Base-by-base conservation (phyloP, 1,140 invertebrate species). In the Yoshiicerus persimilis region DNA sequence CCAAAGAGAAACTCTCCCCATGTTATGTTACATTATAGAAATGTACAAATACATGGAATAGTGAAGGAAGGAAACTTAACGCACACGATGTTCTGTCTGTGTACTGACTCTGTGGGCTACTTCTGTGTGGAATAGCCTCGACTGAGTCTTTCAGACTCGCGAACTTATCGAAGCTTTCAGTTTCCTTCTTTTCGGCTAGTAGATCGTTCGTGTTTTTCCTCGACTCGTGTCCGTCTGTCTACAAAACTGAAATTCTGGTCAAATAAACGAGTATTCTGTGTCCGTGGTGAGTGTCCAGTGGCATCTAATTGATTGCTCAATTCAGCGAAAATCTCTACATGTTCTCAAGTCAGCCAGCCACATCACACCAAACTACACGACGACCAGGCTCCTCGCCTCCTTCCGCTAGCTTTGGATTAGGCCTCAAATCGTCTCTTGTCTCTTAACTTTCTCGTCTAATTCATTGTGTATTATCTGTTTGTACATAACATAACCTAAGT, bases 171-270 rank as follows among this genome's bases (percentile, higher is more conserved):
- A 62, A 80, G 38, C 86, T 84, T 87, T 87, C 86, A 87, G 86
- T 87, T 87, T 83, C 86, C 86, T 87, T 87, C 86, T 87, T 87
- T 87, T 87, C 86, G 86, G 70, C 75, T 83, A 41, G 30, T 62
- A 83, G 75, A 83, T 87, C 75, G 86, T 87, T 87, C 86, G 86
- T 87, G 84, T 88, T 88, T 86, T 88, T 87, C 84, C 77, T 86
- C 34, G 64, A 80, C 85, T 86, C 64, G 66, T 66, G 64, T 77
- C 70, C 84, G 56, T 32, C 70, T 88, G 41, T 80, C 75, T 32
- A 80, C 16, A 80, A 80, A 80, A 80, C 75, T 80, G 75, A 80
- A 80, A 80, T 47, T 56, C 83, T 84, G 38, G 41, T 41, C 38
- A 84, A 84, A 84, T 41, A 47, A 84, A 56, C 41, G 38, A 41